Percentiles rank a stretch among this genome's conserved stretches.
These are phyloP conservation scores for Turritopsis rubra DNA, from an alignment of 30 jellyfish, hydroid and myxozoan species.

Conservation along the genomic window DNA sequence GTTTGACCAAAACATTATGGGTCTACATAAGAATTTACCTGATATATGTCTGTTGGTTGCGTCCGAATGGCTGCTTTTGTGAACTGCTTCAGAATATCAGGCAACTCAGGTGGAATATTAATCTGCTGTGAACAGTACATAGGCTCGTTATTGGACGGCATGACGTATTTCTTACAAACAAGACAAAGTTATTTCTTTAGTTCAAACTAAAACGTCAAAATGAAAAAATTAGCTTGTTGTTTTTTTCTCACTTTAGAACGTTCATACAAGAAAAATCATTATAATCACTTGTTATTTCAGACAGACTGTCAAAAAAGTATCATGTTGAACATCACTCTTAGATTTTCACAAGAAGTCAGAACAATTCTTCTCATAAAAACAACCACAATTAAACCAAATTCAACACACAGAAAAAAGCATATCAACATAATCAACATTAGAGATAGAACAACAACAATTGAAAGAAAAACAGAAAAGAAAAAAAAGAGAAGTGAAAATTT, in stretches of 20 bases:
- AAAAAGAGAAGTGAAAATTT: background rate
- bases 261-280: background rate
- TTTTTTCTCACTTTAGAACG: too few species aligned
- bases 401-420: background rate
- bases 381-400: background rate
- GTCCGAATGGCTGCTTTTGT: constrained; percentile 95
- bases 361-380: background rate
- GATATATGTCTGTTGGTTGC: constrained; percentile 83
- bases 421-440: background rate
- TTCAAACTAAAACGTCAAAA: background rate
- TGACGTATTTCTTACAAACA: too few species aligned
- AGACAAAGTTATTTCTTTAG: too few species aligned
- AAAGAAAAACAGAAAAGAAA: too few species aligned
- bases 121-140: constrained; percentile 90
- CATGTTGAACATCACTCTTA: too few species aligned
- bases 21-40: constrained; percentile 20
- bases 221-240: too few species aligned
- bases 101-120: constrained; percentile 91
- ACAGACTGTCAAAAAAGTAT: too few species aligned
- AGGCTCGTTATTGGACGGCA: constrained; percentile 63
- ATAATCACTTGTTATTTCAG: too few species aligned
- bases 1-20: too few species aligned
- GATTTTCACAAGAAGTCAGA: background rate
- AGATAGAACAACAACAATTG: too few species aligned
- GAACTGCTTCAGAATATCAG: constrained; percentile 85